These are phyloP conservation scores for Hermetia illucens DNA, from an alignment of 1,140 invertebrate genomes.

Conservation along the genomic window DNA sequence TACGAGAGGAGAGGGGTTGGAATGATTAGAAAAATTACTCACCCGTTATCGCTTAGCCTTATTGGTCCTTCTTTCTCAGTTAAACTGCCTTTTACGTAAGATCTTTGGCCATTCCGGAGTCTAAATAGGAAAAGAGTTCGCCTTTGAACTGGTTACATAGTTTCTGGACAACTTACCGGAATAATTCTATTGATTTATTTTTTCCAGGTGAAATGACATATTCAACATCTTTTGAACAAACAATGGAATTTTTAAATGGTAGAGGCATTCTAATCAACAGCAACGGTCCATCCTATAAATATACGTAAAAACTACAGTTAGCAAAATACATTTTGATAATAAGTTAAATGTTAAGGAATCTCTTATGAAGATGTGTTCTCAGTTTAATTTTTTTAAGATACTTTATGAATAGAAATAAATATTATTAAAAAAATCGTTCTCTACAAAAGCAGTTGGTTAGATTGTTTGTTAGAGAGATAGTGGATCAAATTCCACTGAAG, in stretches of 20 bases:
- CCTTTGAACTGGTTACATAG: background rate
- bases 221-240: constrained; percentile 17
- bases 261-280: constrained; percentile 22
- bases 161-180: constrained; percentile 5
- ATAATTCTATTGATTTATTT: constrained; percentile 22
- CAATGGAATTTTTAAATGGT: constrained; percentile 23
- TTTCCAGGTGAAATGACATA: constrained; percentile 20
- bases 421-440: background rate
- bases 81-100: constrained; percentile 15
- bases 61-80: constrained; percentile 22
- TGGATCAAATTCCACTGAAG: too few species aligned
- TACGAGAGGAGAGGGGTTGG: too few species aligned
- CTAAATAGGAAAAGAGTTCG: background rate
- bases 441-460: background rate
- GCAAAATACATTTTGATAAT: too few species aligned
- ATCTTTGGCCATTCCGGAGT: background rate
- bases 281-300: constrained; percentile 14
- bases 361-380: too few species aligned
- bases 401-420: background rate
- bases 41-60: constrained; percentile 23
- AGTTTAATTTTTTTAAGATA: too few species aligned
- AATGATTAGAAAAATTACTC: constrained; percentile 4
- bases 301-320: background rate
- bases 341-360: too few species aligned
- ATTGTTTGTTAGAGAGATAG: too few species aligned